These are phyloP conservation scores for Nasonia oneida DNA, from an alignment of 2,888 invertebrate species.

Conservation along the genomic window DNA sequence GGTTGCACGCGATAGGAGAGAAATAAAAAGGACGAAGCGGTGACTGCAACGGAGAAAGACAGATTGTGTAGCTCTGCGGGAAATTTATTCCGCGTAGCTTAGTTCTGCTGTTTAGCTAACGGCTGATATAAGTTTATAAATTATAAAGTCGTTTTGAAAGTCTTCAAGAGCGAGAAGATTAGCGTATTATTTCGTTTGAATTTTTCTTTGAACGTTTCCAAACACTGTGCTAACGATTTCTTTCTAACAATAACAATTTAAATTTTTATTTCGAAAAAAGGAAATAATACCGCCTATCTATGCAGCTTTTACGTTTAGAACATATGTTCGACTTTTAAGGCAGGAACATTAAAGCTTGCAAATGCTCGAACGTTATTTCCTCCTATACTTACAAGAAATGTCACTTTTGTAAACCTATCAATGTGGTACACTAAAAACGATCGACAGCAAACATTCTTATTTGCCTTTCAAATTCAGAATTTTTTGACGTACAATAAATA, in stretches of 20 bases:
- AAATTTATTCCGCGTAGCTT: neutral
- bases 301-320: neutral
- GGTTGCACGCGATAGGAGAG: neutral
- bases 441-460: too few species aligned
- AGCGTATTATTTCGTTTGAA: too few species aligned
- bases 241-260: neutral
- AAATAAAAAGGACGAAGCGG: neutral
- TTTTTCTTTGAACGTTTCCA: too few species aligned
- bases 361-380: too few species aligned
- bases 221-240: too few species aligned
- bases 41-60: neutral
- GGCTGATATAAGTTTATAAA: neutral
- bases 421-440: too few species aligned
- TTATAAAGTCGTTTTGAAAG: neutral
- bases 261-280: neutral
- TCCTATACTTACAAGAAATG: too few species aligned
- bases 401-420: too few species aligned
- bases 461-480: too few species aligned
- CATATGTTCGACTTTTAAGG: neutral
- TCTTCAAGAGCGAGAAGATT: too few species aligned
- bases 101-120: neutral
- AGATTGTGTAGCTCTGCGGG: neutral
- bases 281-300: neutral
- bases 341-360: neutral
- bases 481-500: too few species aligned